Base-by-base conservation (phyloP, 2,888 invertebrate species). In the Drosophila mettleri region DNA sequence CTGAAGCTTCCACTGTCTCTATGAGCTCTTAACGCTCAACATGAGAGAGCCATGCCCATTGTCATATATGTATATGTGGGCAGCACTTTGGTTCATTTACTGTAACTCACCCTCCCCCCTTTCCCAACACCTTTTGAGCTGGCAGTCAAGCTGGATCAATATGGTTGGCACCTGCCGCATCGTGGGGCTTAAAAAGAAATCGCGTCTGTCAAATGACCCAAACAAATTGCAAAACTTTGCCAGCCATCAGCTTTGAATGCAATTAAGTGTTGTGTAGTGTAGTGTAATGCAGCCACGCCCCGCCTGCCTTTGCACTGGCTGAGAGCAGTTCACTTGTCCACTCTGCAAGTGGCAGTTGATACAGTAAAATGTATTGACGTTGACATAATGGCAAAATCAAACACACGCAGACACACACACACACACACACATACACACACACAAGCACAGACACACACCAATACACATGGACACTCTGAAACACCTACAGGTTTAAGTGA, bases 211-310 rank as follows among this genome's bases (percentile, higher is more conserved):
- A 74, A 85, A 85, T 81, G 82, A 77, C 74, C 79, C 64, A 74
- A 85, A 69, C 74, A 79, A 81, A 81, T 76, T 71, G 69, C 82
- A 68, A 76, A 81, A 76, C 77, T 85, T 81, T 76, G 63, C 48
- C 57, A 49, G 62, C 51, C 65, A 63, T 48, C 69, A 63, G 71
- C 82, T 69, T 69, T 72, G 78, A 74, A 85, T 80, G 71, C 61
- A 82, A 79, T 79, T 79, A 79, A 61, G 64, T 68, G 69, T 62
- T 18, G 10, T 24, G 3, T 51, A 36, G 38, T 45, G 34, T 24
- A 29, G 34, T 33, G 2, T 52, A 33, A 43, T 49, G 51, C 36
- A 51, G 62, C 34, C 61, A 62, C 52, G 61, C 53, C 59, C 10
- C 22, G 5, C 18, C 9, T 4, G n/a, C 20, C 18, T 3, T n/a